phyloP scores from a whole-genome alignment of 1,140 invertebrate genomes.

The Uloborus diversus region DNA sequence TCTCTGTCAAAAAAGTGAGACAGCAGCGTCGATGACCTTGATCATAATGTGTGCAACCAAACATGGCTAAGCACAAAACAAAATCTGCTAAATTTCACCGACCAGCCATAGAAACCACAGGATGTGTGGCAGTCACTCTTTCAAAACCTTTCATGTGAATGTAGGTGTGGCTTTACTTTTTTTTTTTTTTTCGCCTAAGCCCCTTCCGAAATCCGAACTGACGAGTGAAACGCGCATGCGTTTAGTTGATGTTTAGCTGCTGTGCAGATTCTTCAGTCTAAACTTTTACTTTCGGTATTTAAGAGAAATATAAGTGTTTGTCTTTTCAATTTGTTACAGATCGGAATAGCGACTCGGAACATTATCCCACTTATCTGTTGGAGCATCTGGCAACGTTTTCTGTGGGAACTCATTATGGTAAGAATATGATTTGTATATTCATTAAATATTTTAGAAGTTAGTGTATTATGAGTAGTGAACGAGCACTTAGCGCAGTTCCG shows the following conservation, averaged over 20 bases:
- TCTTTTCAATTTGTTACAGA: conserved; percentile 55
- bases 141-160: background rate
- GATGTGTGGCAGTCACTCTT: background rate
- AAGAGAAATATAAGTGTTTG: too few species aligned
- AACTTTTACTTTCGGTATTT: too few species aligned
- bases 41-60: conserved; percentile 27
- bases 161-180: background rate
- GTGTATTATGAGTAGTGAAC: too few species aligned
- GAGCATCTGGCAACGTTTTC: conserved; percentile 99
- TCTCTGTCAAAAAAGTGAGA: too few species aligned
- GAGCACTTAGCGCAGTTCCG: too few species aligned
- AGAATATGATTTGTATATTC: too few species aligned
- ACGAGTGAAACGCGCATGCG: too few species aligned
- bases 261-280: too few species aligned
- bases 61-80: background rate
- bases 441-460: too few species aligned
- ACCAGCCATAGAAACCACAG: background rate
- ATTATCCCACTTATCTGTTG: conserved; percentile 80
- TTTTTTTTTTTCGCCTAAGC: too few species aligned
- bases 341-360: conserved; percentile 66
- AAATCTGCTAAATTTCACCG: background rate
- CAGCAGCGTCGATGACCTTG: conserved; percentile 30
- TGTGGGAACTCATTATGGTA: conserved; percentile 70
- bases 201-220: too few species aligned
- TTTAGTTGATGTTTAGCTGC: too few species aligned